Evolutionary conservation across 1,140 invertebrate genomes (phyloP).

Genomic region (Calycopis cecrops): DNA sequence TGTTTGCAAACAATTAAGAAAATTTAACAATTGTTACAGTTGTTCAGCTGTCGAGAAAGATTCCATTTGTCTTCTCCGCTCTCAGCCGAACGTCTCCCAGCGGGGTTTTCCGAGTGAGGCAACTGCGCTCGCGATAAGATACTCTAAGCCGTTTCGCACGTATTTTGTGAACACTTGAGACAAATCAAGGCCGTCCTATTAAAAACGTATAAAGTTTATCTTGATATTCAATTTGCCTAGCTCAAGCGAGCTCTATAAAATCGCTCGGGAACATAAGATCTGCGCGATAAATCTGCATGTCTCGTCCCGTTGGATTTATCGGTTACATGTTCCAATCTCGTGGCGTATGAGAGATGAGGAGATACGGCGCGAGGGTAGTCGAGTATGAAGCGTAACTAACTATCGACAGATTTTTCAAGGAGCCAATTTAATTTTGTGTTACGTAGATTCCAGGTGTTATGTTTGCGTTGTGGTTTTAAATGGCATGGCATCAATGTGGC

Average conservation of each 20-base stretch:
- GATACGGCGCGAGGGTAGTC: not conserved
- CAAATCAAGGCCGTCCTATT: slow-evolving; percentile 17
- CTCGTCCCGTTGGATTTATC: too few species aligned
- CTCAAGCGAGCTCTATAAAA: slow-evolving; percentile 3
- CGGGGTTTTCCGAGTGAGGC: slow-evolving; percentile 53
- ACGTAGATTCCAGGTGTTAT: too few species aligned
- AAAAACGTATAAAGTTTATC: slow-evolving; percentile 11
- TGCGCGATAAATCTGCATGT: not conserved
- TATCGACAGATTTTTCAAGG: slow-evolving; percentile 1
- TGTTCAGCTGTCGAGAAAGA: slow-evolving; percentile 33
- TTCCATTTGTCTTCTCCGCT: slow-evolving; percentile 52
- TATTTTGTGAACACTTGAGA: slow-evolving; percentile 42
- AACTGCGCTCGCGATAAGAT: slow-evolving; percentile 55
- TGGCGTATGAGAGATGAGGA: too few species aligned
- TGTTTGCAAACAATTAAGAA: too few species aligned
- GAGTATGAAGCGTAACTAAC: slow-evolving; percentile 1
- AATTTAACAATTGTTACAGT: slow-evolving; percentile 39
- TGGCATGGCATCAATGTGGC: too few species aligned
- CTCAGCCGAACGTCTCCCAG: slow-evolving; percentile 46
- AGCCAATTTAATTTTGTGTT: too few species aligned
- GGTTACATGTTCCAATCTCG: too few species aligned
- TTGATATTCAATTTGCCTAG: slow-evolving; percentile 12
- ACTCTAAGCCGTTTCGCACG: slow-evolving; percentile 50
- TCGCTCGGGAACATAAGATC: not conserved
- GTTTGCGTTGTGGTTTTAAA: too few species aligned